Conservation (phyloP, 2,113 vertebrate species). For the Terrapene triunguis region DNA sequence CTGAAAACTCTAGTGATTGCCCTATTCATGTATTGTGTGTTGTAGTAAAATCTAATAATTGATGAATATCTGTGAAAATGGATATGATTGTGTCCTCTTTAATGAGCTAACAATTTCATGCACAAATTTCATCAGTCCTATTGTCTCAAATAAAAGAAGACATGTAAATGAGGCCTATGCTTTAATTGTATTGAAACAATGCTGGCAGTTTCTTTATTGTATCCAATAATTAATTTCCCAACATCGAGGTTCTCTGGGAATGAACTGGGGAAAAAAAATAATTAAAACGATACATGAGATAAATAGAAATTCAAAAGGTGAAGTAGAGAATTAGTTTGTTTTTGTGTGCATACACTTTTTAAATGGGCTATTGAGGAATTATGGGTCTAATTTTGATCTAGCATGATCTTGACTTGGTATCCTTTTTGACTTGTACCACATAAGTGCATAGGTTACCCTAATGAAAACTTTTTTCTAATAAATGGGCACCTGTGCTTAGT, state of each 20-base stretch:
- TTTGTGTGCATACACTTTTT: constrained; percentile 70
- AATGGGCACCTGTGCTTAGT: neutral
- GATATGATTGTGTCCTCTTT: constrained; percentile 69
- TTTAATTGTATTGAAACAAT: constrained; percentile 74
- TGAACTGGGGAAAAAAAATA: constrained; percentile 79
- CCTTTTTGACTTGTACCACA: constrained; percentile 38
- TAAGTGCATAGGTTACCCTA: constrained; percentile 42
- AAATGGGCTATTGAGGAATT: constrained; percentile 19
- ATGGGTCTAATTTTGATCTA: constrained; percentile 18
- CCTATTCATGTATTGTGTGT: constrained; percentile 32
- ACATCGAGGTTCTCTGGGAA: constrained; percentile 79
- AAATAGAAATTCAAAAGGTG: constrained; percentile 80
- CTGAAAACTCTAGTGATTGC: constrained; percentile 42
- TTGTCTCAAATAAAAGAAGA: constrained; percentile 73
- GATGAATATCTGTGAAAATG: constrained; percentile 70
- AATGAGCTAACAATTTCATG: constrained; percentile 77
- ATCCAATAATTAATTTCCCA: constrained; percentile 85
- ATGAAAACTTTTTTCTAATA: constrained; percentile 7
- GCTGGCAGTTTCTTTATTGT: constrained; percentile 79
- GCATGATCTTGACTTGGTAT: neutral
- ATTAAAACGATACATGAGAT: constrained; percentile 85
- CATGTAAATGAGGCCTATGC: constrained; percentile 75
- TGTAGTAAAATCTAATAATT: constrained; percentile 66
- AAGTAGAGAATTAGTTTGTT: constrained; percentile 74
- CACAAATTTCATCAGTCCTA: constrained; percentile 69